A percentile compares a stretch with the other conserved stretches of the same genome.
Evolutionary conservation across 2,888 invertebrate genomes (phyloP).

Genomic region (Drosophila barbarae): DNA sequence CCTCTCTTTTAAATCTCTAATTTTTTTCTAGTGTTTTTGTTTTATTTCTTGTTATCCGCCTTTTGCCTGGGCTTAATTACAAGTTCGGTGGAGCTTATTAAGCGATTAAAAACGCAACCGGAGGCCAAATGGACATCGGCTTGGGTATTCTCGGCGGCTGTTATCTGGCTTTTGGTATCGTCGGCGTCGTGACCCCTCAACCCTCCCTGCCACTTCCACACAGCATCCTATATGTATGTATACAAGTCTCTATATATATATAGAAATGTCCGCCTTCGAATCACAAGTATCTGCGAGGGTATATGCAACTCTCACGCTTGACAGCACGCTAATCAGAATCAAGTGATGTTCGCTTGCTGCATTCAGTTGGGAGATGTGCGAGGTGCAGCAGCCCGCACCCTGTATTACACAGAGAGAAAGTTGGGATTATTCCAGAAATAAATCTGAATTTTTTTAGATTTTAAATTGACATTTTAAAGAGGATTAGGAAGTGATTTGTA

Average conservation of each 20-base stretch:
- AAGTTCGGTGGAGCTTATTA: constrained; percentile 58
- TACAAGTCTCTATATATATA: not conserved
- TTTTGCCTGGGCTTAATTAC: constrained; percentile 61
- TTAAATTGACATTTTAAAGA: no score
- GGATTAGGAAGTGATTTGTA: no score
- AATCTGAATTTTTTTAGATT: no score
- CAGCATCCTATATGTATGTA: constrained; percentile 2
- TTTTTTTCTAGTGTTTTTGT: not conserved
- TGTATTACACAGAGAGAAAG: not conserved
- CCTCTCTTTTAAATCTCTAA: not conserved
- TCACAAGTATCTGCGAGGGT: constrained; percentile 22
- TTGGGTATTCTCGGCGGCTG: constrained; percentile 30
- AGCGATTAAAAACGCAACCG: constrained; percentile 62
- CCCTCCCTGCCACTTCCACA: not conserved
- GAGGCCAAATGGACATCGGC: constrained; percentile 52
- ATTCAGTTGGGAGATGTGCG: constrained; percentile 39
- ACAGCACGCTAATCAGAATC: constrained; percentile 78
- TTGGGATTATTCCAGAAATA: no score
- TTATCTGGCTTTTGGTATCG: constrained; percentile 65
- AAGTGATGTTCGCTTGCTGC: constrained; percentile 73
- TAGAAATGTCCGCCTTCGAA: constrained; percentile 4
- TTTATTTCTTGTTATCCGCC: constrained; percentile 4
- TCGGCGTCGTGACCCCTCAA: constrained; percentile 44
- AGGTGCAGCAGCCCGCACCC: constrained; percentile 20
- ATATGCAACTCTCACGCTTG: constrained; percentile 74